Evolutionary conservation across 2,888 invertebrate species (phyloP), one percentile per base, ranked within the genome.

Genomic region (Amiota minor): DNA sequence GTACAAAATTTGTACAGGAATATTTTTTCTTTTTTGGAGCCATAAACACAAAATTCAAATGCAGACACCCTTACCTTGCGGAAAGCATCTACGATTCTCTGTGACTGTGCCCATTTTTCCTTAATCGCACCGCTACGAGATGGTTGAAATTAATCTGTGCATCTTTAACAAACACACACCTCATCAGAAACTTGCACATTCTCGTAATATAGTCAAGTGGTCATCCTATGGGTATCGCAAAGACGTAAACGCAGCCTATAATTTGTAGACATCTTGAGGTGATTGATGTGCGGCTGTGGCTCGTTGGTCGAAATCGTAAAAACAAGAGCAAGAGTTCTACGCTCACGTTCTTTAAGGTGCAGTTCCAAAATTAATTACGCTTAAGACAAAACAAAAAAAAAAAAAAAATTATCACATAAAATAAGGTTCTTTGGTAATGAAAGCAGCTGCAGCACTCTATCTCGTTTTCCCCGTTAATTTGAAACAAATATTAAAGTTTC

Each of bases 1-100:
- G n/a, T n/a, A n/a, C n/a, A 86, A 86, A 86, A 82, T 80, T 83
- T 80, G 86, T 83, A 83, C 84, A 86, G 85, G 85, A 83, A 85
- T 83, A 78, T 82, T 85, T 83, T 83, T 56, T 56, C 9, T 56
- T 56, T 16, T 35, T 64, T 11, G 1, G 23, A 23, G 23, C 3
- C 23, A 35, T 6, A 35, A 6, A 35, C 35, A 35, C 6, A 35
- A 35, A 35, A 35, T 35, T 35, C 6, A 35, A 35, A 35, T 35
- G 11, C 59, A 20, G 10, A 18, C 20, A 11, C 53, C 12, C 35
- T 65, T 65, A 9, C 50, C 14, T 35, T 55, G 64, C 46, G 55
- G 46, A 35, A 35, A 35, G 35, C 35, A 35, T 35, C 35, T 35
- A 35, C 35, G 35, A 35, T 35, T 35, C 35, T 6, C 6, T 35